phyloP scores from a whole-genome alignment of 2,797 vertebrate species.

The Champsocephalus esox region DNA sequence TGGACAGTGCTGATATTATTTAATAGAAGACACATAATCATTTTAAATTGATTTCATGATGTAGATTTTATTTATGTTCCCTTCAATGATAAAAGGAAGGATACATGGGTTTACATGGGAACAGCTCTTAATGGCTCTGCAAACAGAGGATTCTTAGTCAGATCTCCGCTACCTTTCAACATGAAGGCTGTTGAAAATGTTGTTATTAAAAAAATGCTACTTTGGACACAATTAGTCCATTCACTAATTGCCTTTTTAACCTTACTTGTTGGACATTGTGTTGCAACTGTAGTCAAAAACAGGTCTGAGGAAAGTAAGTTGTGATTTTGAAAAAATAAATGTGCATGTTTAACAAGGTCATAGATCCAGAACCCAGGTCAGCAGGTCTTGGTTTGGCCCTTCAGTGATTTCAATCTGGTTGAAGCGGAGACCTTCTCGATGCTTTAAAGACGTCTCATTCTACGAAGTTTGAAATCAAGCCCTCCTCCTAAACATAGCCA shows the following conservation, averaged over 20 bases:
- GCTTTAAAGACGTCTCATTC: background rate
- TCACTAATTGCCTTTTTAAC: background rate
- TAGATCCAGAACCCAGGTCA: background rate
- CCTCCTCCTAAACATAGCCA: background rate
- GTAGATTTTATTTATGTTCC: background rate
- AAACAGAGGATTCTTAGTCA: background rate
- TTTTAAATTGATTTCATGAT: background rate
- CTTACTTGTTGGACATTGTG: background rate
- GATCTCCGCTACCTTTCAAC: background rate
- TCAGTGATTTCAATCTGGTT: background rate
- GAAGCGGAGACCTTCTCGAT: background rate
- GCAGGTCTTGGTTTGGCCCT: background rate
- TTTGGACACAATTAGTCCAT: too few species aligned
- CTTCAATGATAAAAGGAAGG: background rate
- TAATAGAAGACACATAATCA: background rate
- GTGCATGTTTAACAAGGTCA: background rate
- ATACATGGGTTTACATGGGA: background rate
- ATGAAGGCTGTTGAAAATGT: background rate
- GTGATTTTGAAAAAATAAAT: background rate
- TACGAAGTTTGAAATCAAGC: background rate
- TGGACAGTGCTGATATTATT: background rate
- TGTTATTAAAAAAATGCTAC: background rate
- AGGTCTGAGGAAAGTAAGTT: background rate
- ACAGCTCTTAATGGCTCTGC: background rate
- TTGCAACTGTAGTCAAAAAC: too few species aligned